Percentiles rank a stretch among this genome's conserved stretches.
phyloP scores from a whole-genome alignment of 92 coral and sea anemone species.

The Epizoanthus illoricatus region DNA sequence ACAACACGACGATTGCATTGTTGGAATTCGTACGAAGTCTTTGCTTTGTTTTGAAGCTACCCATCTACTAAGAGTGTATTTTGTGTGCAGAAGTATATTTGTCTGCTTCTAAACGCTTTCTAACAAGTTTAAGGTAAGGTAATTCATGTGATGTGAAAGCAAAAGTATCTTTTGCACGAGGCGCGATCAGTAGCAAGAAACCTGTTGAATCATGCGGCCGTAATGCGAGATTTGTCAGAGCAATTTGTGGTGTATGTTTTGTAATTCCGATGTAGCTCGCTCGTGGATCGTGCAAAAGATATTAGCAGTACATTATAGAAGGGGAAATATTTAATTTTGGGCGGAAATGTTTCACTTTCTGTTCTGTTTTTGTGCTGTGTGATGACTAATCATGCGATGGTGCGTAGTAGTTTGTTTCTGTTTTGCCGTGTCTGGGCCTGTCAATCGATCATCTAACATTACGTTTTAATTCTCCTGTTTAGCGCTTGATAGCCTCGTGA shows the following conservation, averaged over 20 bases:
- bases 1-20: slow-evolving; percentile 64
- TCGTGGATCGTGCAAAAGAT: slow-evolving; percentile 7
- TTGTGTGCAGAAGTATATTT: slow-evolving; percentile 79
- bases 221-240: slow-evolving; percentile 27
- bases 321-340: slow-evolving; percentile 21
- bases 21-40: slow-evolving; percentile 62
- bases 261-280: background rate
- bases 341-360: slow-evolving; percentile 36
- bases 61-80: slow-evolving; percentile 62
- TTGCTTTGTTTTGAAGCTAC: slow-evolving; percentile 87
- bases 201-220: slow-evolving; percentile 49
- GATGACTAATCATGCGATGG: slow-evolving; percentile 19
- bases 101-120: slow-evolving; percentile 67
- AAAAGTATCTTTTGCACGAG: slow-evolving; percentile 34
- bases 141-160: background rate
- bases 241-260: slow-evolving; percentile 33
- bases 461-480: slow-evolving; percentile 20
- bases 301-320: slow-evolving; percentile 14
- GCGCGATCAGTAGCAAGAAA: slow-evolving; percentile 37
- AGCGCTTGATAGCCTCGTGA: slow-evolving; percentile 22
- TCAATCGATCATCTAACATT: slow-evolving; percentile 14
- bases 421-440: slow-evolving; percentile 38
- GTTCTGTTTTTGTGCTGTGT: slow-evolving; percentile 23
- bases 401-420: slow-evolving; percentile 38
- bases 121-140: slow-evolving; percentile 77